A percentile compares a stretch with the other conserved stretches of the same genome.
Evolutionary conservation across 2,113 vertebrate species (phyloP).

Genomic region (Colistium nudipinnis): DNA sequence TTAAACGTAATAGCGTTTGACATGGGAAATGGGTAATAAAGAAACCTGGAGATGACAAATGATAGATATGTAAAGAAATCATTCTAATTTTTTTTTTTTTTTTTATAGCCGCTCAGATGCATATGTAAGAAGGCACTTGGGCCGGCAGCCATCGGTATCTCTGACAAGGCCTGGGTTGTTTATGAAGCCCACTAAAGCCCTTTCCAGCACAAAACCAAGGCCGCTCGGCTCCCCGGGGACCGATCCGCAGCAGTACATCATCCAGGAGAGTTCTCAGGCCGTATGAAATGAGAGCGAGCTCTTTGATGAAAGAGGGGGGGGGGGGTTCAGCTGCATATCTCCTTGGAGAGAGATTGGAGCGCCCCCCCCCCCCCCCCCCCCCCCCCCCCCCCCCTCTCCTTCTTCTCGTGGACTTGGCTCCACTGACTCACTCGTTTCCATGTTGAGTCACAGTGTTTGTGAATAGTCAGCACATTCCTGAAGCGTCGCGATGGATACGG

Average conservation of each 20-base stretch:
- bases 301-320: constrained; percentile 45
- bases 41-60: constrained; percentile 58
- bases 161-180: constrained; percentile 68
- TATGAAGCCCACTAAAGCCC: constrained; percentile 66
- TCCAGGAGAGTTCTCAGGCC: constrained; percentile 60
- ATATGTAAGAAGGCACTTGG: constrained; percentile 37
- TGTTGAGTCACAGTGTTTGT: constrained; percentile 75
- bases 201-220: constrained; percentile 54
- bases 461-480: constrained; percentile 76
- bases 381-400: constrained; percentile 25
- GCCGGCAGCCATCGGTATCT: constrained; percentile 59
- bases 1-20: constrained; percentile 66
- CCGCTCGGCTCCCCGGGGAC: constrained; percentile 49
- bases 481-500: constrained; percentile 58
- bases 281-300: constrained; percentile 57
- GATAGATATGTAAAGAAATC: constrained; percentile 71
- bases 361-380: too few species aligned
- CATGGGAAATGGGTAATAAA: constrained; percentile 73
- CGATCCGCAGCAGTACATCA: constrained; percentile 62
- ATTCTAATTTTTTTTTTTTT: constrained; percentile 54
- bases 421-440: constrained; percentile 72
- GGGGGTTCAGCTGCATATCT: constrained; percentile 58
- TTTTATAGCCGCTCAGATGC: constrained; percentile 60
- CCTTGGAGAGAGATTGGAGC: constrained; percentile 61
- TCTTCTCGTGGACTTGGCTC: constrained; percentile 63